A percentile compares a stretch with the other conserved stretches of the same genome.
Evolutionary conservation across 1,140 invertebrate genomes (phyloP).

Genomic region (Drosophila kanapiae): DNA sequence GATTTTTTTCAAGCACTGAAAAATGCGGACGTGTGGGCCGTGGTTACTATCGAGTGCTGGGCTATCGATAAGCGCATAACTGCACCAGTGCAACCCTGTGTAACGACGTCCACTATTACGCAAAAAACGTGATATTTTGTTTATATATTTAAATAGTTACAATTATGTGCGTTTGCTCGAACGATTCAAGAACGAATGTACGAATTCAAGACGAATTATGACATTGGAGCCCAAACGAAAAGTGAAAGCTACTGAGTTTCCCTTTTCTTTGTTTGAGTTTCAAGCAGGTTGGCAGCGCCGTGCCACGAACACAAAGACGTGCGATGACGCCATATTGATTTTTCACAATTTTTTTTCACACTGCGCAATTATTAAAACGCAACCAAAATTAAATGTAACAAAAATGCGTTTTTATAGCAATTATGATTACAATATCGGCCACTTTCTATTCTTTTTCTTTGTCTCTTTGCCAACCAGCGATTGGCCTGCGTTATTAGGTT

Average conservation of each 20-base stretch:
- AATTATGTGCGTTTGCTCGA: conserved; percentile 4
- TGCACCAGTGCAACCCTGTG: conserved; percentile 16
- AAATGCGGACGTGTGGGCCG: conserved; percentile 19
- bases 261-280: conserved; percentile 2
- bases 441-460: conserved; percentile 22
- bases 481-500: conserved; percentile 5
- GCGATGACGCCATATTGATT: conserved; percentile 46
- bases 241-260: conserved; percentile 24
- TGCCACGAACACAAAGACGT: conserved; percentile 49
- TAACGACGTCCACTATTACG: conserved; percentile 24
- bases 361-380: conserved; percentile 36
- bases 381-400: conserved; percentile 30
- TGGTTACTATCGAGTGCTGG: conserved; percentile 17
- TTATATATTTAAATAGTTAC: not conserved
- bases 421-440: conserved; percentile 23
- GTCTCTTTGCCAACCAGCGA: not conserved
- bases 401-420: conserved; percentile 30
- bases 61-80: conserved; percentile 22
- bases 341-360: conserved; percentile 49
- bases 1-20: conserved; percentile 21
- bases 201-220: conserved; percentile 9
- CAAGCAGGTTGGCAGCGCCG: conserved; percentile 34
- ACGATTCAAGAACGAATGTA: conserved; percentile 27
- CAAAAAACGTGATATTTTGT: not conserved
- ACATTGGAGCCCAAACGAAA: conserved; percentile 3